Base-by-base conservation (phyloP, 1,140 invertebrate genomes). In the Matsumurasca onukii region DNA sequence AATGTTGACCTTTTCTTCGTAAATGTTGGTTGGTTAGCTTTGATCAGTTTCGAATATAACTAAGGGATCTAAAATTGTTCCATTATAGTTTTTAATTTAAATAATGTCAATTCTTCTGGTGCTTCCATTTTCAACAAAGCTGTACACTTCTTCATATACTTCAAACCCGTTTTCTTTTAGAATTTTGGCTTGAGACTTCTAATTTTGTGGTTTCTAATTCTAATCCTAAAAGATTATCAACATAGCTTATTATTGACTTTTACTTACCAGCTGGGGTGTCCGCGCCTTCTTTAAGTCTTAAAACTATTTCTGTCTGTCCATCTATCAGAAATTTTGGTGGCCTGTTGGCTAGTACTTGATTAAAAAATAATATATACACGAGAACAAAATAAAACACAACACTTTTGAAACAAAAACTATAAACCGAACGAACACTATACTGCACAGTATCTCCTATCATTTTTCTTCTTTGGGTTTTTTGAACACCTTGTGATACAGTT, bases 281-380 rank as follows among this genome's bases (percentile, higher is more conserved):
- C 57, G 88, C 82, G 49, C 91, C 92, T 83, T 96, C 93, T 78
- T 93, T 94, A 72, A 95, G 82, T 75, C 92, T 85, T 72, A 95
- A 83, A 67, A 96, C 90, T 73, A 96, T 94, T 85, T 95, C 92
- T 68, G 91, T 91, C 80, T 94, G 91, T 69, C 91, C 91, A 75
- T 94, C 88, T 75, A 90, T 92, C 59, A 94, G 82, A 78, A 95
- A 94, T 61, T 90, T 83, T 0, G 92, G 91, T 29, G 92, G 91
- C 73, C 86, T 86, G 83, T 95, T 94, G 30, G 73, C 75, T 1
- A 39, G 15, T 31, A 62, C 69, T 20, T 20, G 31, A 24, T 31
- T 48, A 45, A 20, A 17, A 25, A 65, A 24, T 9, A 22, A 65
- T 12, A 45, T 22, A 65, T 65, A 25, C 34, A 65, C 62, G 24